These are phyloP conservation scores for Equus przewalskii DNA, from an alignment of 2,113 vertebrate genomes.

Conservation along the genomic window DNA sequence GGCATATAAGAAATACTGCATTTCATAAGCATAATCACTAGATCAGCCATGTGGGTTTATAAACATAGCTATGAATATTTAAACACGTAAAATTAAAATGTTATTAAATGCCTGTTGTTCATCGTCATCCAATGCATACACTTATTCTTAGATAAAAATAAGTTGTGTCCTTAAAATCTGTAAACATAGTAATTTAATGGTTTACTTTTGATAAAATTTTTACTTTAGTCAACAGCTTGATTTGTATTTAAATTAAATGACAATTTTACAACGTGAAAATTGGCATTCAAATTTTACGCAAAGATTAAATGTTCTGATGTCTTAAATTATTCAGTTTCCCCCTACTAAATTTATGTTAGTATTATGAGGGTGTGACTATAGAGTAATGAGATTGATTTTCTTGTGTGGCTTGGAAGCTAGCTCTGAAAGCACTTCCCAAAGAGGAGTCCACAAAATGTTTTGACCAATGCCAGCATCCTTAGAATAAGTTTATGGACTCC, in stretches of 20 bases:
- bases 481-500: constrained; percentile 34
- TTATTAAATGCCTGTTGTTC: constrained; percentile 89
- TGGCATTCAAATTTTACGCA: constrained; percentile 67
- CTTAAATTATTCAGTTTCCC: constrained; percentile 79
- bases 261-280: constrained; percentile 69
- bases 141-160: constrained; percentile 84
- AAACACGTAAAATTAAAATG: constrained; percentile 89
- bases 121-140: constrained; percentile 86
- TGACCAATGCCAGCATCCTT: constrained; percentile 54
- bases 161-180: constrained; percentile 77
- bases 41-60: constrained; percentile 87
- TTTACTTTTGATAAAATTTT: constrained; percentile 56
- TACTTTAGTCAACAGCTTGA: constrained; percentile 80
- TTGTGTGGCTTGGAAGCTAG: not conserved
- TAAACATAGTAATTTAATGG: constrained; percentile 54
- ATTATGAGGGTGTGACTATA: constrained; percentile 66
- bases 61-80: constrained; percentile 90
- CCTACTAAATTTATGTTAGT: constrained; percentile 76
- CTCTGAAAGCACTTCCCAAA: constrained; percentile 43
- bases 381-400: constrained; percentile 42
- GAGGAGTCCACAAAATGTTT: constrained; percentile 53
- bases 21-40: constrained; percentile 88
- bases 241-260: constrained; percentile 77
- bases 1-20: constrained; percentile 85
- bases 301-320: constrained; percentile 55